These are phyloP conservation scores for Tinamus major DNA, from an alignment of 2,797 vertebrate species.

Conservation along the genomic window DNA sequence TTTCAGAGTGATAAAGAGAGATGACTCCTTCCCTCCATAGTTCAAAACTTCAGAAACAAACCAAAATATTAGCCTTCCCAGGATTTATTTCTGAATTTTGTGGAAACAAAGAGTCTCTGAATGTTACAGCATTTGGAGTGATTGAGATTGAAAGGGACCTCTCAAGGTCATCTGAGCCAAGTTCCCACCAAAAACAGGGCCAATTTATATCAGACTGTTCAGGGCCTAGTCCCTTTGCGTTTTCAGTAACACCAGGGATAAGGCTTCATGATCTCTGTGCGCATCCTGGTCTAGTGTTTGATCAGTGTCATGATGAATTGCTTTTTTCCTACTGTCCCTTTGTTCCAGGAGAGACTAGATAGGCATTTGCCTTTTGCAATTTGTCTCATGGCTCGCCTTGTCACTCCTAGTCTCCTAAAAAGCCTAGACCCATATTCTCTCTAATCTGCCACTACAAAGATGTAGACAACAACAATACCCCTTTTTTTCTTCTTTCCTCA, in stretches of 20 bases:
- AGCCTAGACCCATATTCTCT: not conserved
- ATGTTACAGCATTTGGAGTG: not conserved
- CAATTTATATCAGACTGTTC: not conserved
- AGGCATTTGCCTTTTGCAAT: not conserved
- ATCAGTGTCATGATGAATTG: not conserved
- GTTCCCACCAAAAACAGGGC: not conserved
- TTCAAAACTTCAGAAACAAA: not conserved
- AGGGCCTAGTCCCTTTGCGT: not conserved
- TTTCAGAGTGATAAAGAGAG: not conserved
- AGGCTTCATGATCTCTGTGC: not conserved
- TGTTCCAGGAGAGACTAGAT: not conserved
- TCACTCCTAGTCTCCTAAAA: not conserved
- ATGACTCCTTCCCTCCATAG: not conserved
- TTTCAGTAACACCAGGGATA: not conserved
- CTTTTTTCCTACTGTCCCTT: not conserved
- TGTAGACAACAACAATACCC: not conserved
- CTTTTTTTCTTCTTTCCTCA: not conserved
- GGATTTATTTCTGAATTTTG: not conserved
- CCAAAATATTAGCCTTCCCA: not conserved
- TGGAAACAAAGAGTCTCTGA: not conserved
- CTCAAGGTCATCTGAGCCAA: not conserved
- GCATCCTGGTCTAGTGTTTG: not conserved
- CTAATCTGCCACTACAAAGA: not conserved
- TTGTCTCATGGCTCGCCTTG: not conserved
- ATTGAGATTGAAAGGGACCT: not conserved